A percentile compares a stretch with the other conserved stretches of the same genome.
These are phyloP conservation scores for Felis chaus DNA, from an alignment of 2,113 vertebrate species.

Conservation along the genomic window DNA sequence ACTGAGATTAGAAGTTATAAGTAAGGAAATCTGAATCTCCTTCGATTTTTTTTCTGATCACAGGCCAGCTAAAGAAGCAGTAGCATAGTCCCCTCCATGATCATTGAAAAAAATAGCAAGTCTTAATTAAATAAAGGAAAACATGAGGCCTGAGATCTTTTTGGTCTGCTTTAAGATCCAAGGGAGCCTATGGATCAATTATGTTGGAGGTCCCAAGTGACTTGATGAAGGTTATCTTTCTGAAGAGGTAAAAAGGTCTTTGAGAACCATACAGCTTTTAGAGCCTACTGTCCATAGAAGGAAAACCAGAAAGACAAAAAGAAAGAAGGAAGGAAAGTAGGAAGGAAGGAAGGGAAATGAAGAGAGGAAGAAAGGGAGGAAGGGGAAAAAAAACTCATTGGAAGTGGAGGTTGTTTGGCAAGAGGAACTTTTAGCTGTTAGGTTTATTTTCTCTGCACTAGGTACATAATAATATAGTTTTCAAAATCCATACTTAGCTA, in stretches of 20 bases:
- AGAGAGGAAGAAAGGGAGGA: neutral
- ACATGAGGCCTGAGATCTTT: constrained; percentile 34
- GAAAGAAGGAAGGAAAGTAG: neutral
- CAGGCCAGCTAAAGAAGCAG: constrained; percentile 13
- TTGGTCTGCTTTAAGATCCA: constrained; percentile 36
- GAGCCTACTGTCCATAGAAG: neutral
- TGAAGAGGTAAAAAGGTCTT: constrained; percentile 5
- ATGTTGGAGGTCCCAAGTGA: neutral
- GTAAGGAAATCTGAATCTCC: neutral
- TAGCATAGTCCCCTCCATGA: neutral
- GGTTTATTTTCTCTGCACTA: neutral
- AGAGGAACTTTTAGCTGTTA: neutral
- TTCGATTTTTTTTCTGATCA: neutral
- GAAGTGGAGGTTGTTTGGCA: neutral
- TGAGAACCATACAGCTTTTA: neutral
- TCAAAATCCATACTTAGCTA: constrained; percentile 54
- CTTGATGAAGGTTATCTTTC: constrained; percentile 24
- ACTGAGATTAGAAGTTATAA: constrained; percentile 33
- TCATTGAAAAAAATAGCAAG: constrained; percentile 23
- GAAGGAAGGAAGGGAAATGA: no score
- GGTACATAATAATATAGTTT: neutral
- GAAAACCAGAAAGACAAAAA: neutral
- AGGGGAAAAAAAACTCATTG: neutral
- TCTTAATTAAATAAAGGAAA: constrained; percentile 58
- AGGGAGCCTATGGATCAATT: constrained; percentile 31